Conservation (phyloP, 2,888 invertebrate genomes). For the Itoplectis maculator region DNA sequence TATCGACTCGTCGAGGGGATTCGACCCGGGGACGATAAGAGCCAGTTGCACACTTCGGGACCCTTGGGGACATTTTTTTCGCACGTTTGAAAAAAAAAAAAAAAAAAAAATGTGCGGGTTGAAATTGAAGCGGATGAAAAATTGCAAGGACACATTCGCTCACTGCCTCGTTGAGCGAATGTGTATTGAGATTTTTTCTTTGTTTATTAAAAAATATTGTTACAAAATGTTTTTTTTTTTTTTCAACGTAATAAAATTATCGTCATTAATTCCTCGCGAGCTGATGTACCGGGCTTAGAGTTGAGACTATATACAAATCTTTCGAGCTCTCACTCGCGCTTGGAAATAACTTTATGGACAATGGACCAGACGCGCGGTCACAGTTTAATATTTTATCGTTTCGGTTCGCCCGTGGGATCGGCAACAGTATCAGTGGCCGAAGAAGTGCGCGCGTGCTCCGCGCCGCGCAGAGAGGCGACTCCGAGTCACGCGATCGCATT, state of each 20-base stretch:
- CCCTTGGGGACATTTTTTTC: not conserved
- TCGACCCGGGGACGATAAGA: not conserved
- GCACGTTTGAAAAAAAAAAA: not conserved
- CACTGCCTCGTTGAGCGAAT: too few species aligned
- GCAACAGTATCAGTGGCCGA: slow-evolving; percentile 30
- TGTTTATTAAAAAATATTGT: too few species aligned
- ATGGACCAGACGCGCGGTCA: slow-evolving; percentile 49
- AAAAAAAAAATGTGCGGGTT: not conserved
- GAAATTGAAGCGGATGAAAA: not conserved
- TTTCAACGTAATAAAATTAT: not conserved
- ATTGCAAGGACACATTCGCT: too few species aligned
- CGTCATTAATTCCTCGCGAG: slow-evolving; percentile 10
- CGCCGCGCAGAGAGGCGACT: slow-evolving; percentile 9
- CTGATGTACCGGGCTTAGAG: slow-evolving; percentile 9
- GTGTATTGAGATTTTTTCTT: too few species aligned
- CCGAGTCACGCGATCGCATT: slow-evolving; percentile 35
- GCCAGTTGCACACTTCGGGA: not conserved
- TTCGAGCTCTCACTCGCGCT: slow-evolving; percentile 8
- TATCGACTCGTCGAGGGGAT: slow-evolving; percentile 16
- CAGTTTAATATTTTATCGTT: slow-evolving; percentile 47
- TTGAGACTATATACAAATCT: slow-evolving; percentile 2
- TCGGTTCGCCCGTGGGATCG: not conserved
- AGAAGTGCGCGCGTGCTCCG: slow-evolving; percentile 40
- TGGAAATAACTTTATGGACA: slow-evolving; percentile 64
- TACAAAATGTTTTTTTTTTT: too few species aligned